Conservation (phyloP, 2,888 invertebrate genomes). For the Philhelius pedissequus region DNA sequence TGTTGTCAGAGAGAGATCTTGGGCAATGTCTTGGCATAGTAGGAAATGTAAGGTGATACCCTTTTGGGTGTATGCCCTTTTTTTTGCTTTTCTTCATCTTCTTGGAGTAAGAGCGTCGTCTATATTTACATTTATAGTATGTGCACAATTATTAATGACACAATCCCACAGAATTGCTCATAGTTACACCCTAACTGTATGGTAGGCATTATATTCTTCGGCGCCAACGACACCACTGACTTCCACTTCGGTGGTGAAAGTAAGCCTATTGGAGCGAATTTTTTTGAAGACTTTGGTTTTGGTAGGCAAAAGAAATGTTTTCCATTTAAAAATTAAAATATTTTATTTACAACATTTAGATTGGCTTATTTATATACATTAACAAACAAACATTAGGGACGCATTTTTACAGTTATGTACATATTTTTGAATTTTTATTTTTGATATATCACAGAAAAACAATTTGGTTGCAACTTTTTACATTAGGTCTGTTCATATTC, state of each 20-base stretch:
- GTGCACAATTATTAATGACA: slow-evolving; percentile 46
- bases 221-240: not conserved
- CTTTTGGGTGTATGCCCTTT: slow-evolving; percentile 56
- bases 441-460: slow-evolving; percentile 63
- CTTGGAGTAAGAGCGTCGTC: not conserved
- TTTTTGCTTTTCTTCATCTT: not conserved
- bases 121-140: slow-evolving; percentile 28
- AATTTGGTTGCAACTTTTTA: slow-evolving; percentile 1
- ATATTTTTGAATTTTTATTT: slow-evolving; percentile 1
- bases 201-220: slow-evolving; percentile 1
- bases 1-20: slow-evolving; percentile 43
- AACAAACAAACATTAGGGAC: slow-evolving; percentile 23
- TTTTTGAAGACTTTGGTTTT: not conserved
- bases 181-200: slow-evolving; percentile 20
- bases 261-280: slow-evolving; percentile 1
- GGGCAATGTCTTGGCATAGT: slow-evolving; percentile 19
- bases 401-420: slow-evolving; percentile 29
- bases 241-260: slow-evolving; percentile 42
- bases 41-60: slow-evolving; percentile 65
- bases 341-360: slow-evolving; percentile 58
- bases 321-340: slow-evolving; percentile 46
- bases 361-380: slow-evolving; percentile 25
- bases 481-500: not conserved
- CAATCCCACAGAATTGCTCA: slow-evolving; percentile 50
- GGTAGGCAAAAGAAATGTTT: slow-evolving; percentile 9